Evolutionary conservation across 2,113 vertebrate species (phyloP).

Genomic region (Paratilapia polleni): DNA sequence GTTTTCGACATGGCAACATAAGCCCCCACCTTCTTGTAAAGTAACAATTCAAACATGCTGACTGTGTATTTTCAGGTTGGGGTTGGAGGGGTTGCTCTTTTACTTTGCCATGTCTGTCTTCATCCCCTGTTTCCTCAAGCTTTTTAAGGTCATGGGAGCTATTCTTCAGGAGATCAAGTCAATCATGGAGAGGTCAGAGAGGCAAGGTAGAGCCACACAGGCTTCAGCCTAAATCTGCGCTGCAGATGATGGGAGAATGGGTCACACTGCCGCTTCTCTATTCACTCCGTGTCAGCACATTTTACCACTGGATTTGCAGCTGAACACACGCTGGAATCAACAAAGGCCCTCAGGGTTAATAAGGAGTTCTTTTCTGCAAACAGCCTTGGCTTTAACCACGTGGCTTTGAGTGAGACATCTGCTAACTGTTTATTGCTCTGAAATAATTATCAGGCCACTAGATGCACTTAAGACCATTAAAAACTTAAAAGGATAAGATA

Average conservation of each 20-base stretch:
- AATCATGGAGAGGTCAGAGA: slow-evolving; percentile 49
- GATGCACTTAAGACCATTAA: slow-evolving; percentile 20
- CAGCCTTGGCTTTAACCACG: not conserved
- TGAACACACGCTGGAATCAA: not conserved
- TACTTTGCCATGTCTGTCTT: slow-evolving; percentile 53
- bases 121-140: slow-evolving; percentile 51
- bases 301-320: not conserved
- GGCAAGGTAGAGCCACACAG: not conserved
- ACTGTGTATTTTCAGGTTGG: not conserved
- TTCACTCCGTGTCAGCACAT: slow-evolving; percentile 5
- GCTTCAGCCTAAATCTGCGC: slow-evolving; percentile 13
- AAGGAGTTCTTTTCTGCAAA: not conserved
- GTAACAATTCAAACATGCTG: slow-evolving; percentile 31
- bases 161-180: slow-evolving; percentile 42
- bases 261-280: not conserved
- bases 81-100: slow-evolving; percentile 2
- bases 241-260: slow-evolving; percentile 8
- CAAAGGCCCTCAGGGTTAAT: slow-evolving; percentile 7
- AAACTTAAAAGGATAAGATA: slow-evolving; percentile 21
- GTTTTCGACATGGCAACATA: not conserved
- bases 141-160: slow-evolving; percentile 53
- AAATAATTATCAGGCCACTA: slow-evolving; percentile 35
- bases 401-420: slow-evolving; percentile 10
- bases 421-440: slow-evolving; percentile 21
- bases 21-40: slow-evolving; percentile 21